Percentiles rank a stretch among this genome's conserved stretches.
Conservation (phyloP, 2,797 vertebrate genomes). For the Sebastes nivosus region DNA sequence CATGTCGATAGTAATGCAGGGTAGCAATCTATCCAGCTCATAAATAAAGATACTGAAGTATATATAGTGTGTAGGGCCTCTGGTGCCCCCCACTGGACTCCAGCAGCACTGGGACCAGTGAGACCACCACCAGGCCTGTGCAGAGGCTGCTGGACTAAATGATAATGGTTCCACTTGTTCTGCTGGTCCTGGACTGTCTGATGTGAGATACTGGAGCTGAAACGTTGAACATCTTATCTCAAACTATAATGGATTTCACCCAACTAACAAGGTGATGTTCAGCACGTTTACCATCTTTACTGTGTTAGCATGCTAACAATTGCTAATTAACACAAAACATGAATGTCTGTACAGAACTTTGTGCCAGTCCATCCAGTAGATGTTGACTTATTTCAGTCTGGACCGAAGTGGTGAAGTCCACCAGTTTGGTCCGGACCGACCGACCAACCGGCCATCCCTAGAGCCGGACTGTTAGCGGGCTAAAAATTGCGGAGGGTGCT, state of each 20-base stretch:
- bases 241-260: not conserved
- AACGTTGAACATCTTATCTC: not conserved
- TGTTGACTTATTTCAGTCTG: not conserved
- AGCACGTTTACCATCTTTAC: too few relatives aligned
- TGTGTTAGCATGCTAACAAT: too few relatives aligned
- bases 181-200: not conserved
- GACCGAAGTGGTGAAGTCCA: not conserved
- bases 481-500: not conserved
- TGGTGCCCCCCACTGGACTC: conserved; percentile 53
- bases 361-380: too few relatives aligned
- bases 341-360: too few relatives aligned
- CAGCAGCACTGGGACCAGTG: not conserved
- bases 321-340: too few relatives aligned
- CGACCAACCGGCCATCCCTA: not conserved
- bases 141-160: not conserved
- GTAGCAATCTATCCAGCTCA: not conserved
- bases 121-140: not conserved
- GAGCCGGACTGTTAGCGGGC: not conserved
- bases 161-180: not conserved
- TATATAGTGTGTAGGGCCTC: not conserved
- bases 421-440: not conserved
- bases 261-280: not conserved
- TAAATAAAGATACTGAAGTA: not conserved
- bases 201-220: not conserved
- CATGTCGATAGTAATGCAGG: not conserved